Percentiles rank a stretch among this genome's conserved stretches.
These are phyloP conservation scores for Drosophila mayaguana DNA, from an alignment of 2,888 invertebrate species.

Conservation along the genomic window DNA sequence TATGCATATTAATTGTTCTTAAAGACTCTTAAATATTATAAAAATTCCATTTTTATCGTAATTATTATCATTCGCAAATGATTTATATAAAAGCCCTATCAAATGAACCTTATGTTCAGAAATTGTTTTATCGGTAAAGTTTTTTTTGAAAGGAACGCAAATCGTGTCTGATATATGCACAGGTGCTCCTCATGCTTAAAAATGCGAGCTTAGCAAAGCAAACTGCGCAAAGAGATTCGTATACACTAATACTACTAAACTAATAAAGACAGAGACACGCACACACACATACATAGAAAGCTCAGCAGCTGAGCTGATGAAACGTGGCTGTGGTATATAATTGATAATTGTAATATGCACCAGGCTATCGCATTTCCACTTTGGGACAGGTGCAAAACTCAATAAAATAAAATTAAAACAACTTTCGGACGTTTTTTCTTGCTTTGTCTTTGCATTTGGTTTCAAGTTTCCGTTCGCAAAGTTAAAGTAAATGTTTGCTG, in stretches of 20 bases:
- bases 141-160: background rate
- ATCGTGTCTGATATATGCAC: background rate
- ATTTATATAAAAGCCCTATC: background rate
- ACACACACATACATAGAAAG: background rate
- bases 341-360: constrained; percentile 29
- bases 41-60: background rate
- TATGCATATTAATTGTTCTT: background rate
- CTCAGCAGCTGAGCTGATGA: constrained; percentile 6
- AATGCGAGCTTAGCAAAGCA: constrained; percentile 4
- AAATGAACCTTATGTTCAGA: background rate
- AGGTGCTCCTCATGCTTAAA: background rate
- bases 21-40: background rate
- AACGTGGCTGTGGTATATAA: constrained; percentile 20
- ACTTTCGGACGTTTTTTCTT: constrained; percentile 35
- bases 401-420: constrained; percentile 33
- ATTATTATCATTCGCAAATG: background rate
- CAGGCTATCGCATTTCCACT: constrained; percentile 44
- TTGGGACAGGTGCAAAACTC: constrained; percentile 57
- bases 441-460: constrained; percentile 11
- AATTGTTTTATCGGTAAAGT: background rate
- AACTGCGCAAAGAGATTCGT: background rate
- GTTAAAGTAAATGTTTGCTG: constrained; percentile 13
- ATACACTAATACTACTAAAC: background rate
- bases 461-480: constrained; percentile 40
- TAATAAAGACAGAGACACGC: background rate